A percentile compares a stretch with the other conserved stretches of the same genome.
These are phyloP conservation scores for Nineta flava DNA, from an alignment of 2,888 invertebrate species.

Conservation along the genomic window DNA sequence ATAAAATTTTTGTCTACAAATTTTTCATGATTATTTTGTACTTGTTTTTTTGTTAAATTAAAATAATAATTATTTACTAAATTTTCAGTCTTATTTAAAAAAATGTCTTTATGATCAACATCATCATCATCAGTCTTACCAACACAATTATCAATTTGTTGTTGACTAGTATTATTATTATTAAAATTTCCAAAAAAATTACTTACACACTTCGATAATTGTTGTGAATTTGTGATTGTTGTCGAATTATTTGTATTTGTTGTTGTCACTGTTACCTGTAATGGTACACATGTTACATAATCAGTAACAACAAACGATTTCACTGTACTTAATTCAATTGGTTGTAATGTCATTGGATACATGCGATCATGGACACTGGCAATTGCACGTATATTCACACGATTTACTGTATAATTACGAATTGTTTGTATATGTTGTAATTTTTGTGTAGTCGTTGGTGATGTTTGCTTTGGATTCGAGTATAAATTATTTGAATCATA, in stretches of 20 bases:
- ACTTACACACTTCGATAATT: not conserved
- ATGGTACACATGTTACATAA: not conserved
- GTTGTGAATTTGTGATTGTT: not conserved
- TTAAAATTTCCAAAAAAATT: slow-evolving; percentile 3
- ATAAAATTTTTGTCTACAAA: no score
- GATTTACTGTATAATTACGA: slow-evolving; percentile 23
- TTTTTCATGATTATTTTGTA: no score
- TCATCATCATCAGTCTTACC: not conserved
- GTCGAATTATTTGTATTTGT: not conserved
- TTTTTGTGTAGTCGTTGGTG: slow-evolving; percentile 7
- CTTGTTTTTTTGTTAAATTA: not conserved
- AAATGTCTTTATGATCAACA: not conserved
- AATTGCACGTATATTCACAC: slow-evolving; percentile 17
- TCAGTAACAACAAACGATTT: not conserved
- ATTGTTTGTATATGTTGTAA: slow-evolving; percentile 14
- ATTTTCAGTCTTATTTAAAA: slow-evolving; percentile 2
- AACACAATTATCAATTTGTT: not conserved
- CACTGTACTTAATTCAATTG: slow-evolving; percentile 17
- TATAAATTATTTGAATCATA: not conserved
- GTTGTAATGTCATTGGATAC: slow-evolving; percentile 22
- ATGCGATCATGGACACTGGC: slow-evolving; percentile 18
- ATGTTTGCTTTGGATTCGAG: not conserved
- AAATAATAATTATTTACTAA: not conserved
- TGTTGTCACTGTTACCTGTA: not conserved
- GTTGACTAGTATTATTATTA: not conserved